phyloP scores from a whole-genome alignment of 2,797 vertebrate genomes.

The Gymnothorax reevesii region DNA sequence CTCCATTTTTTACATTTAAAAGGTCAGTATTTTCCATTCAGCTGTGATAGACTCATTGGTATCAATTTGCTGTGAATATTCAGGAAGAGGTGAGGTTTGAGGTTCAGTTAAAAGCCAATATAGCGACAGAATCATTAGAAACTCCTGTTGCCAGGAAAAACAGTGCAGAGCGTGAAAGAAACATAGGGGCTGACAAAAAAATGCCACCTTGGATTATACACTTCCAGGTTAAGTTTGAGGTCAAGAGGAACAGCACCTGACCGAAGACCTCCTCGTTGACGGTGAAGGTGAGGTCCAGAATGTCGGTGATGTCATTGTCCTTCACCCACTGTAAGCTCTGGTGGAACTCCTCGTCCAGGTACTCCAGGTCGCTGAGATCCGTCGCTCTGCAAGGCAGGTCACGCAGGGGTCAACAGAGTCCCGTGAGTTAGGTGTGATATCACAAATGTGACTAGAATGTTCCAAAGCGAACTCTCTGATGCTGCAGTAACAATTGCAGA shows the following conservation, averaged over 20 bases:
- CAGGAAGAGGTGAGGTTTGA: background rate
- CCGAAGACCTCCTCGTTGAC: slow-evolving; percentile 90
- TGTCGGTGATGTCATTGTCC: slow-evolving; percentile 87
- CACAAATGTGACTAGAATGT: background rate
- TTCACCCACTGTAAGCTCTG: slow-evolving; percentile 92
- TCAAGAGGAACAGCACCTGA: slow-evolving; percentile 67
- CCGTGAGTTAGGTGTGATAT: background rate
- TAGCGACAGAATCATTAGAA: background rate
- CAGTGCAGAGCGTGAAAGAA: background rate
- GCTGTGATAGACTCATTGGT: background rate
- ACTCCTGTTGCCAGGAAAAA: background rate
- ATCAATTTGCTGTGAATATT: background rate
- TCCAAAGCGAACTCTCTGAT: background rate
- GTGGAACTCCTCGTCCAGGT: slow-evolving; percentile 88
- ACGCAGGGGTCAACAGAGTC: background rate
- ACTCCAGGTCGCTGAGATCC: slow-evolving; percentile 86
- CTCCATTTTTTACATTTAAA: background rate
- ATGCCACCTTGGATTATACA: background rate
- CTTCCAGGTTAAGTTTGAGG: background rate
- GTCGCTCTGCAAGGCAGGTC: slow-evolving; percentile 69
- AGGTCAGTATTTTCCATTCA: background rate
- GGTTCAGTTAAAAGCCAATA: background rate
- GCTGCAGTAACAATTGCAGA: background rate
- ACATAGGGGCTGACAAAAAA: background rate
- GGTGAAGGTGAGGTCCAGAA: slow-evolving; percentile 86